Conservation (phyloP, 2,113 vertebrate species). For the Prinia subflava region DNA sequence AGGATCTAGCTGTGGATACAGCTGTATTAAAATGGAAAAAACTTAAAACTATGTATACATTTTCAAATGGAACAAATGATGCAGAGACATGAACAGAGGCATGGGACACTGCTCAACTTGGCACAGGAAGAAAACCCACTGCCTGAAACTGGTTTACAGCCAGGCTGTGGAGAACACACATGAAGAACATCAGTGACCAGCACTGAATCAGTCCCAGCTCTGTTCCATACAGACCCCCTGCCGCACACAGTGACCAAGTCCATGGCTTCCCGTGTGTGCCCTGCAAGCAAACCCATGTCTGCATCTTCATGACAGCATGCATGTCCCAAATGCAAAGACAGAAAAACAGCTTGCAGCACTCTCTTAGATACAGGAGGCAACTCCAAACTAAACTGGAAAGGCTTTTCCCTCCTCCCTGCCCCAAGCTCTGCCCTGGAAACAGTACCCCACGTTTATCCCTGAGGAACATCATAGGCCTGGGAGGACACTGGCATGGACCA, state of each 20-base stretch:
- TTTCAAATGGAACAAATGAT: not conserved
- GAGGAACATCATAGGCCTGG: not conserved
- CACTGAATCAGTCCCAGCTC: not conserved
- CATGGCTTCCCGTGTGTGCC: not conserved
- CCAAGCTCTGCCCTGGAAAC: not conserved
- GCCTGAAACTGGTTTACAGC: not conserved
- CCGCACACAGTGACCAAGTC: not conserved
- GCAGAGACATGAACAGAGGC: not conserved
- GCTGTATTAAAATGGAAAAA: constrained; percentile 8
- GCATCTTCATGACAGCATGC: not conserved
- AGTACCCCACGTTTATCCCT: not conserved
- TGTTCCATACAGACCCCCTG: not conserved
- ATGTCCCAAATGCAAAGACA: not conserved
- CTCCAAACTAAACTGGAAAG: not conserved
- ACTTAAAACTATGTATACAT: not conserved
- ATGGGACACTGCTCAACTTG: not conserved
- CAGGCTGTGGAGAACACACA: not conserved
- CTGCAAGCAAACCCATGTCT: not conserved
- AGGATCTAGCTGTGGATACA: not conserved
- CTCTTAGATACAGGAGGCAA: not conserved
- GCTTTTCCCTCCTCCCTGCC: not conserved
- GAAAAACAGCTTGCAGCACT: not conserved
- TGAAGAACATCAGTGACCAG: not conserved
- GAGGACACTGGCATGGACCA: not conserved
- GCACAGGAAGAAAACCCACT: not conserved